A percentile compares a stretch with the other conserved stretches of the same genome.
Conservation (phyloP, 2,113 vertebrate species). For the Melospiza georgiana region DNA sequence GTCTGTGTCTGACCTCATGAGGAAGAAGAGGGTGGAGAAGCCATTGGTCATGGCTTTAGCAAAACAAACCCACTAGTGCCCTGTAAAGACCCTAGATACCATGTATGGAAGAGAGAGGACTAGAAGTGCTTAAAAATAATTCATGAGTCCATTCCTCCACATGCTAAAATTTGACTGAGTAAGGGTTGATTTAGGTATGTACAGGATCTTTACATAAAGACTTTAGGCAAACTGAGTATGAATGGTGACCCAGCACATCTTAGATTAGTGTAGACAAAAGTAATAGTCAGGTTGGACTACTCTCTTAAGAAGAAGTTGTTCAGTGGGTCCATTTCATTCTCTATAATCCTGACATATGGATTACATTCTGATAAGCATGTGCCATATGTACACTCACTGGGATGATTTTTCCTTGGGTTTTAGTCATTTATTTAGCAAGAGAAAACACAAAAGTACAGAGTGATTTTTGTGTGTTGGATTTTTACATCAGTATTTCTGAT, state of each 20-base stretch:
- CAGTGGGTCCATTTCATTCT: background rate
- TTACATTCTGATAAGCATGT: background rate
- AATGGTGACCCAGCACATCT: background rate
- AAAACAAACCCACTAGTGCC: background rate
- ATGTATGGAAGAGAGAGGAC: background rate
- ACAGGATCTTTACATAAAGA: background rate
- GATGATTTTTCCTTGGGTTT: background rate
- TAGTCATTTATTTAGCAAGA: background rate
- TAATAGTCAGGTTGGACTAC: background rate
- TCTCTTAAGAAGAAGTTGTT: background rate
- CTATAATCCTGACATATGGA: background rate
- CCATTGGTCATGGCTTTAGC: background rate
- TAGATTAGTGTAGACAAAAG: background rate
- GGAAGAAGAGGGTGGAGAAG: background rate
- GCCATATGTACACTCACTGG: background rate
- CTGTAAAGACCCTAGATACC: background rate
- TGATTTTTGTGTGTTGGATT: background rate
- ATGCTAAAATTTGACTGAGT: background rate
- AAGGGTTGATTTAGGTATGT: background rate
- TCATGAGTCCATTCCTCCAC: background rate
- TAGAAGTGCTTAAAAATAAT: background rate
- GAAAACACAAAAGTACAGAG: background rate
- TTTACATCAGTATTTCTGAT: background rate
- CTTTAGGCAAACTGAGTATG: background rate
- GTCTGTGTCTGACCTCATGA: background rate